Conservation (phyloP, 2,888 invertebrate species). For the Eumacrocentrus americanus region DNA sequence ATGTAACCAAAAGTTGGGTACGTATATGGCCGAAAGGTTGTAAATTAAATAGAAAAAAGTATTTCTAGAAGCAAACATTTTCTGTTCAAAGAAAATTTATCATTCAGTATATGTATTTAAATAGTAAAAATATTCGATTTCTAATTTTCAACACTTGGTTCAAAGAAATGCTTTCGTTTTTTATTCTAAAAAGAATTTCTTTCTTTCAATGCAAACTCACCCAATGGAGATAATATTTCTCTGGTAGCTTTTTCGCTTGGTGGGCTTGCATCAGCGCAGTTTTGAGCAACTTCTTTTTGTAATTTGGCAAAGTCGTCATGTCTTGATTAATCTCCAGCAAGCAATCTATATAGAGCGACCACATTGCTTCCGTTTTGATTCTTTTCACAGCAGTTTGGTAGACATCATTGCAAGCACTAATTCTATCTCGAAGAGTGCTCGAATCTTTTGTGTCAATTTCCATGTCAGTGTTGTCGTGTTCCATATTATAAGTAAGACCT, state of each 20-base stretch:
- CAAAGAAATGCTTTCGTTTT: no score
- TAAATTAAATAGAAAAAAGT: no score
- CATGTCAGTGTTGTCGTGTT: constrained; percentile 38
- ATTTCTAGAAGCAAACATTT: no score
- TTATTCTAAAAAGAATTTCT: no score
- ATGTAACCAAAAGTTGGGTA: no score
- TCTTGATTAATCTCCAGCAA: constrained; percentile 65
- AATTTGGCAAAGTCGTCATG: constrained; percentile 59
- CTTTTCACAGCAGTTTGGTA: constrained; percentile 64
- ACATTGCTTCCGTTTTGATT: constrained; percentile 64
- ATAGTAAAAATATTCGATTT: no score
- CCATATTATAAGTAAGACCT: constrained; percentile 56
- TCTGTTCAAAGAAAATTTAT: no score
- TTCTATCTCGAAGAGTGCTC: constrained; percentile 59
- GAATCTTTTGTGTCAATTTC: constrained; percentile 43
- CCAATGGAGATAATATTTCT: constrained; percentile 64
- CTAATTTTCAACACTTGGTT: no score
- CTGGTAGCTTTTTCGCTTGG: constrained; percentile 61
- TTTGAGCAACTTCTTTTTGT: constrained; percentile 63
- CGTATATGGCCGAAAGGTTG: no score
- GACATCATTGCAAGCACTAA: constrained; percentile 62
- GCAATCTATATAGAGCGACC: constrained; percentile 66
- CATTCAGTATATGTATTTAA: no score
- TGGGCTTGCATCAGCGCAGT: constrained; percentile 64
- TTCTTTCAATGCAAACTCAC: constrained; percentile 44